Base-by-base conservation (phyloP, 2,113 vertebrate genomes). In the Anguilla rostrata region DNA sequence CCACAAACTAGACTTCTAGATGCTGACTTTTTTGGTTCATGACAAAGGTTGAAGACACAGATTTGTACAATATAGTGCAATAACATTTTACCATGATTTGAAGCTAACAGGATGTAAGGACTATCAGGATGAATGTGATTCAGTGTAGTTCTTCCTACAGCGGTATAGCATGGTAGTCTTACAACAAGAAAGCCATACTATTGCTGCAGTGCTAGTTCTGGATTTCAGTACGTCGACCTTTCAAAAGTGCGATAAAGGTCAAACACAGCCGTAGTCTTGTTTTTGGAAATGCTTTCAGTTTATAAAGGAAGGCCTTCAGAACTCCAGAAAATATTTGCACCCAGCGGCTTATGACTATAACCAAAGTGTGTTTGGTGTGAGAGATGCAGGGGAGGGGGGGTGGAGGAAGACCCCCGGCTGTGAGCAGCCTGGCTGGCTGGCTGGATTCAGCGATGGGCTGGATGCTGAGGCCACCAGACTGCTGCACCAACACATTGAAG, bases 381-480 rank as follows among this genome's bases (percentile, higher is more conserved):
- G 46, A 6, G 12, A 39, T 60, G 81, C 66, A 43, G 43, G 15
- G 86, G 49, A 43, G 83, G 60, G 71, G 22, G 46, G 40, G 57
- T 26, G 39, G 84, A 85, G 78, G 88, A 89, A 53, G 87, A 84
- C 87, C 84, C 63, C 89, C 88, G 89, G 86, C 90, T 90, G 87
- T 91, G 90, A 87, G 86, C 83, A 82, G 89, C 86, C 88, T 66
- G 60, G 60, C 60, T 6, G 90, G 88, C 89, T 53, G 88, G 89
- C 87, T 66, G 71, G 34, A 34, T 34, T 34, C 83, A 53, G 80
- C 78, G 83, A 87, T 87, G 34, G 57, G 39, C 71, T 87, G 84
- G 81, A 82, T 34, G 63, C 84, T 89, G 88, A 87, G 89, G 87
- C 87, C 90, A 84, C 41, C 85, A 41, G 84, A 80, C 87, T 83